Evolutionary conservation across 2,888 invertebrate species (phyloP).

Genomic region (Dicycla oo): DNA sequence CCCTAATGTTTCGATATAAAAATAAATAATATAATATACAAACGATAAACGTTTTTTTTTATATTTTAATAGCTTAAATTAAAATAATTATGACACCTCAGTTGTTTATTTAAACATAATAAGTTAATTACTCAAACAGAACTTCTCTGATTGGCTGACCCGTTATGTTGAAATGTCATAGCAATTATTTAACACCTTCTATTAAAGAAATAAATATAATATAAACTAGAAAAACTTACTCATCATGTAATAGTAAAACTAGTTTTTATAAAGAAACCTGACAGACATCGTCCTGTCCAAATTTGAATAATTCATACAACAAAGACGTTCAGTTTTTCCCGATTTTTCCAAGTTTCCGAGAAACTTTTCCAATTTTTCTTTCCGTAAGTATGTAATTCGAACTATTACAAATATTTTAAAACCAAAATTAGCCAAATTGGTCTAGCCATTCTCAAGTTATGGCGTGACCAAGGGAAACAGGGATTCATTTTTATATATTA

Average conservation of each 20-base stretch:
- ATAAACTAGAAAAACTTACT: conserved; percentile 23
- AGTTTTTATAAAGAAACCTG: conserved; percentile 9
- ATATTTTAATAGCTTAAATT: conserved; percentile 37
- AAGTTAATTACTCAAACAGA: conserved; percentile 35
- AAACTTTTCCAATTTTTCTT: too few relatives aligned
- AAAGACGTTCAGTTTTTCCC: too few relatives aligned
- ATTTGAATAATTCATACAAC: too few relatives aligned
- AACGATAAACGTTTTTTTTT: neutral
- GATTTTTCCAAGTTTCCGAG: too few relatives aligned
- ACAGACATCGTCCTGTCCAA: too few relatives aligned
- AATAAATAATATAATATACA: neutral
- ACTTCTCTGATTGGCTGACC: conserved; percentile 44
- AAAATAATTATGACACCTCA: conserved; percentile 51
- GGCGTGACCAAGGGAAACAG: too few relatives aligned
- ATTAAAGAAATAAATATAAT: neutral
- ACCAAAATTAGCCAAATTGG: too few relatives aligned
- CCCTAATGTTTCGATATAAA: neutral
- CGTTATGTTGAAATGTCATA: conserved; percentile 48
- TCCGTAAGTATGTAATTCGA: too few relatives aligned
- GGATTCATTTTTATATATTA: too few relatives aligned
- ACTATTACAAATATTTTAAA: too few relatives aligned
- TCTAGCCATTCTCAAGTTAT: too few relatives aligned
- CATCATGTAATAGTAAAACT: conserved; percentile 5
- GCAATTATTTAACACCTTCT: conserved; percentile 48
- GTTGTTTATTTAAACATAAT: conserved; percentile 37